These are phyloP conservation scores for Sebastes steindachneri DNA, from an alignment of 2,797 vertebrate species.

Conservation along the genomic window DNA sequence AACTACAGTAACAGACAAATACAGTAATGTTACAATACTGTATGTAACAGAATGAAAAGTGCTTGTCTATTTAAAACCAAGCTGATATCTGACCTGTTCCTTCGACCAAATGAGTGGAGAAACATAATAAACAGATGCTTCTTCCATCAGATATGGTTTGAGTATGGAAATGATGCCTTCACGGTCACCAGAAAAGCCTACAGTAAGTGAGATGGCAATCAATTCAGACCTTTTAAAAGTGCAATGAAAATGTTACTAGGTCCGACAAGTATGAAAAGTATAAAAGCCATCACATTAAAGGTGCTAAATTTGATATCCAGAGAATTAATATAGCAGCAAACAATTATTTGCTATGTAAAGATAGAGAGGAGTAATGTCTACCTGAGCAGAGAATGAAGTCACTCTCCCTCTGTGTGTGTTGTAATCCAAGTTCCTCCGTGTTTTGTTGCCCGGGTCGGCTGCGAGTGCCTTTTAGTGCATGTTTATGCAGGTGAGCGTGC, in stretches of 20 bases:
- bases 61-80: not conserved
- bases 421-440: no score
- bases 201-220: not conserved
- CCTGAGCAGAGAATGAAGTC: no score
- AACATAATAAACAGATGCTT: not conserved
- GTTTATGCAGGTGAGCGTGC: no score
- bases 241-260: not conserved
- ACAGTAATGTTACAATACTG: not conserved
- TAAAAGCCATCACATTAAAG: not conserved
- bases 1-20: not conserved
- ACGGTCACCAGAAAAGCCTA: not conserved
- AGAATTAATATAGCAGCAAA: rapidly evolving
- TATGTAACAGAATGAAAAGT: no score
- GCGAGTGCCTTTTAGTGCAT: no score
- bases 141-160: not conserved
- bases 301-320: no score
- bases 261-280: not conserved
- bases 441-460: rapidly evolving
- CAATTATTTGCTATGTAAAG: no score
- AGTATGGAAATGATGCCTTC: not conserved
- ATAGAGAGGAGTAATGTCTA: no score
- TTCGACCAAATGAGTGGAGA: not conserved
- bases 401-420: no score
- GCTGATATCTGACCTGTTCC: not conserved
- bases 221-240: not conserved